Evolutionary conservation across 1,140 invertebrate species (phyloP), one percentile per base, ranked within the genome.

Genomic region (Lordiphosa mommai): DNA sequence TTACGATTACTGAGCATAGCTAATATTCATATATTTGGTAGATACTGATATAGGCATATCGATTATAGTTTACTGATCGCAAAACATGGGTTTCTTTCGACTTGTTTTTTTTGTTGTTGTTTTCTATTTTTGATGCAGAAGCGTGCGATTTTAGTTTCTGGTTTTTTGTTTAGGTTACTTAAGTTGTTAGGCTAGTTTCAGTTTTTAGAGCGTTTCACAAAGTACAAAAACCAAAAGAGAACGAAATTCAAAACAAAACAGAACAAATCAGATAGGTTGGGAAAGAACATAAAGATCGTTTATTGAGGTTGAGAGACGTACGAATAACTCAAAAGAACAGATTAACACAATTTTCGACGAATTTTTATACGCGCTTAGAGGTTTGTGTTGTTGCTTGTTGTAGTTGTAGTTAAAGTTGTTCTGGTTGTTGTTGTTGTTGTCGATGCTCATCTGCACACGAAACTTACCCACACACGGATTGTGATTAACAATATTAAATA

Each of bases 401-500:
- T 57, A 49, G 41, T 38, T 46, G 13, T 34, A 34, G 50, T 68
- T 63, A 50, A 32, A 20, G 34, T 52, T 59, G 17, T 40, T 57
- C 41, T 51, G 37, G 30, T 50, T 66, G 61, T 23, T 33, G 46
- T 17, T 33, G 10, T 13, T 20, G 41, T 30, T 50, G 60, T 49
- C 23, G 57, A 27, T n/a, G 17, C 12, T 17, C 48, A 17, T 60
- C 56, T 36, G 27, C 41, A 50, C 40, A 48, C 43, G 63, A 65
- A 89, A 94, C 95, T 96, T 92, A 97, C 96, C 95, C 80, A 96
- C 93, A 90, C 96, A 97, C 10, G 95, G 95, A 91, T 97, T 96
- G 90, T 96, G 94, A 91, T 97, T 96, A 80, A 96, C 94, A 80
- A 93, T 92, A 57, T 92, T 92, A 90, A 96, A 96, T 88, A 96